These are phyloP conservation scores for Mechanitis mazaeus DNA, from an alignment of 2,888 invertebrate genomes.

Conservation along the genomic window DNA sequence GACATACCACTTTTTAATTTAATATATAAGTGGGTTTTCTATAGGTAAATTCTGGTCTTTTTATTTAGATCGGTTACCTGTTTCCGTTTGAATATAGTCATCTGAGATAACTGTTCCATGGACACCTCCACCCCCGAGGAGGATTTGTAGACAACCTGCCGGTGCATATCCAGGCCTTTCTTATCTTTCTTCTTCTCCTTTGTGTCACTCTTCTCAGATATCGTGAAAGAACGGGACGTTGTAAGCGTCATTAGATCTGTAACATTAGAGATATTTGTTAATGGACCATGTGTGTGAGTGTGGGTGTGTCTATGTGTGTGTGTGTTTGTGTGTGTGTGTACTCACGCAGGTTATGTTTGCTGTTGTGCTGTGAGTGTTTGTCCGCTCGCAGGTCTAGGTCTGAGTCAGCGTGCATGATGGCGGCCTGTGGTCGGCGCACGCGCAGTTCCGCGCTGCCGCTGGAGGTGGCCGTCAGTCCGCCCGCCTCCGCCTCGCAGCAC, in stretches of 20 bases:
- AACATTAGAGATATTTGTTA: conserved; percentile 17
- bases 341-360: conserved; percentile 55
- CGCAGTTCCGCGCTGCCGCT: conserved; percentile 62
- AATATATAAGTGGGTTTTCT: too few species aligned
- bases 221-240: conserved; percentile 64
- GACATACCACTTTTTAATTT: not conserved
- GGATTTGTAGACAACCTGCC: conserved; percentile 74
- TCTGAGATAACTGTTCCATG: conserved; percentile 80
- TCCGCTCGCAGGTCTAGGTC: conserved; percentile 78
- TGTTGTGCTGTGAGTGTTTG: conserved; percentile 39
- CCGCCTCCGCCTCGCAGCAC: conserved; percentile 49
- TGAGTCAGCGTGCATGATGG: conserved; percentile 83
- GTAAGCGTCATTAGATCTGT: conserved; percentile 55
- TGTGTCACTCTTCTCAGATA: conserved; percentile 55
- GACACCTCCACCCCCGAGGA: conserved; percentile 78
- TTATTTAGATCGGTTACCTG: conserved; percentile 61
- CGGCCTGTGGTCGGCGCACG: conserved; percentile 48
- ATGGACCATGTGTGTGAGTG: not conserved
- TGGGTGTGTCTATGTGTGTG: too few species aligned
- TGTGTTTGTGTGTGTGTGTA: conserved; percentile 11
- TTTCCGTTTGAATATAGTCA: conserved; percentile 86
- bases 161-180: conserved; percentile 52
- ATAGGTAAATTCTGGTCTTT: too few species aligned
- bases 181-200: conserved; percentile 55
- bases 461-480: conserved; percentile 58